Evolutionary conservation across 2,888 invertebrate genomes (phyloP).

Genomic region (Chrysina gloriosa): DNA sequence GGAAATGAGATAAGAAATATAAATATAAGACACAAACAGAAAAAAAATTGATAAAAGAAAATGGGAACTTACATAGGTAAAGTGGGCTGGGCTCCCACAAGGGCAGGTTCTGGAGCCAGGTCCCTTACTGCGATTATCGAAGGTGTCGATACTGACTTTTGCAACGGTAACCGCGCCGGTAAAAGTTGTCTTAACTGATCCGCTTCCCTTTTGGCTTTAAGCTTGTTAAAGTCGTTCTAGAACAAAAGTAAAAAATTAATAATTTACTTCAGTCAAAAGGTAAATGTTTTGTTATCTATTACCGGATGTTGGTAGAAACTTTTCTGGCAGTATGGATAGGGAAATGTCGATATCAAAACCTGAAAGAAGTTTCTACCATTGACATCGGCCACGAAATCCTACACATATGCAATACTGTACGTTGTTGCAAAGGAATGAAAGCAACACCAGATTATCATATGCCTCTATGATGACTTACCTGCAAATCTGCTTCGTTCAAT

Average conservation of each 20-base stretch:
- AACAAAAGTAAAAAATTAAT: conserved; percentile 46
- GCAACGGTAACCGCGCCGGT: conserved; percentile 80
- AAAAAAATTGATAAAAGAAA: conserved; percentile 43
- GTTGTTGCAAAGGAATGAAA: too few relatives aligned
- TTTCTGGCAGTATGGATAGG: not conserved
- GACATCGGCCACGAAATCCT: too few relatives aligned
- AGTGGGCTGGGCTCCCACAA: conserved; percentile 67
- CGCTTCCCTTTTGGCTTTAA: conserved; percentile 71
- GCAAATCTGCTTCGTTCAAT: conserved; percentile 87
- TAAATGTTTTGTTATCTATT: not conserved
- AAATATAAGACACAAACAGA: conserved; percentile 30
- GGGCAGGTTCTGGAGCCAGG: conserved; percentile 69
- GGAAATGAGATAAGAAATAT: conserved; percentile 27
- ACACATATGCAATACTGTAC: too few relatives aligned
- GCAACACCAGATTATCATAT: too few relatives aligned
- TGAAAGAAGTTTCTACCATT: too few relatives aligned
- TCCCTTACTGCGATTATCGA: conserved; percentile 82
- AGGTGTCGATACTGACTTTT: conserved; percentile 91
- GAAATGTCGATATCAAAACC: too few relatives aligned
- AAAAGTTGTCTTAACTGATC: conserved; percentile 66
- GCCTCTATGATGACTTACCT: conserved; percentile 69
- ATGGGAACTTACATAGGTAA: conserved; percentile 69
- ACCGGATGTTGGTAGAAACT: not conserved
- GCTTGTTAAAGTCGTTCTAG: conserved; percentile 81
- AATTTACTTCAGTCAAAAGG: not conserved